Evolutionary conservation across 2,888 invertebrate genomes (phyloP), one percentile per base, ranked within the genome.

Genomic region (Nephrocerus scutellatus): DNA sequence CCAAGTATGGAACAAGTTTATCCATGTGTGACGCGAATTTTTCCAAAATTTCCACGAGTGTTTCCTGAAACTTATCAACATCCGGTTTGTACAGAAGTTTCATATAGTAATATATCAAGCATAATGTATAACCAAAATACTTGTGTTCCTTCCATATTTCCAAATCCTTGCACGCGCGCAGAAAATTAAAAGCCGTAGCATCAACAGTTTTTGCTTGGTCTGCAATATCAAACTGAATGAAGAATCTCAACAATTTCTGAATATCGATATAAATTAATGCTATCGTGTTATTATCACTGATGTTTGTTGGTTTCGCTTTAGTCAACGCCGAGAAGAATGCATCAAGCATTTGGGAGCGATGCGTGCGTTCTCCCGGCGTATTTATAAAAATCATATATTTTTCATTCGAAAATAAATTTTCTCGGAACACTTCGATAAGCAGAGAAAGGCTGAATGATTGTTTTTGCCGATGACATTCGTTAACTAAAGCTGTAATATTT

Each of bases 51-150:
- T 54, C 54, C 0, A 43, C 36, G 24, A 59, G 60, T 2, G 35
- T 38, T 4, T 20, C 39, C 15, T 51, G 46, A 5, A 62, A 51
- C n/a, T 54, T 50, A 0, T 21, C 30, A 0, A 36, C 21, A 2
- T 48, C 47, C 7, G 52, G 49, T 1, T 40, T 43, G 29, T 45
- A 51, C 0, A 59, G 6, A 10, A 62, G 21, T 40, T 62, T 66
- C 1, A 60, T 30, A 21, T 59, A 55, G 35, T 57, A 60, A 37
- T 66, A 60, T 2, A 61, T 41, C 20, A 60, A 30, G 12, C 53
- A 52, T 2, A 60, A 36, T 3, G 41, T 46, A 36, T 57, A 53
- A 4, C 45, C 39, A 5, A 56, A 50, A 2, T 46, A 25, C 6
- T 51, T 46, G 5, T 52, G 31, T 5, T 37, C 39, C 30, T 55